A percentile compares a stretch with the other conserved stretches of the same genome.
These are phyloP conservation scores for Eurytoma californica DNA, from an alignment of 2,888 invertebrate species.

Conservation along the genomic window DNA sequence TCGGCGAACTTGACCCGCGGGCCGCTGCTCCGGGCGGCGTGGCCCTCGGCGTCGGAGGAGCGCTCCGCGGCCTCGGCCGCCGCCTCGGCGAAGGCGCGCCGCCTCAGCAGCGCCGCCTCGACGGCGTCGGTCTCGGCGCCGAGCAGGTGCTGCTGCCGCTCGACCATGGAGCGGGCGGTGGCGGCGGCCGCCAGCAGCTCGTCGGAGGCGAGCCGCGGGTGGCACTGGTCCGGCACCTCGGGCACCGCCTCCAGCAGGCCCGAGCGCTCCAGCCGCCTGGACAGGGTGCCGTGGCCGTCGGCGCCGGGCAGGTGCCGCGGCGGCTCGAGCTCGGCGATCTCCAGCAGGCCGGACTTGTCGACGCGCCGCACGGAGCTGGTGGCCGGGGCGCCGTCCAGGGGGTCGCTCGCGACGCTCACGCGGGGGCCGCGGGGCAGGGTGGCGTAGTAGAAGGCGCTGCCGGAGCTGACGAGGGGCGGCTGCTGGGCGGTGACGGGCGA, in stretches of 20 bases:
- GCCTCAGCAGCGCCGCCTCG: constrained; percentile 32
- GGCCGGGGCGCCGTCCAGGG: constrained; percentile 60
- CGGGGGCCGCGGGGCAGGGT: constrained; percentile 62
- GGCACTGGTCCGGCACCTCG: constrained; percentile 66
- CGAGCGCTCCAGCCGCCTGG: constrained; percentile 66
- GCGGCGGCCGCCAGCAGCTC: constrained; percentile 53
- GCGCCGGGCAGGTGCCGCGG: constrained; percentile 55
- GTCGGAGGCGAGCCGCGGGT: constrained; percentile 47
- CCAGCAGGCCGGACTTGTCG: constrained; percentile 70
- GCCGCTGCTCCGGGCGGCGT: background rate
- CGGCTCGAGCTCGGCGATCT: constrained; percentile 64
- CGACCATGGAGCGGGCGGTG: constrained; percentile 56
- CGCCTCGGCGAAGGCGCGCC: constrained; percentile 50
- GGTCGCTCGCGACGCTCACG: constrained; percentile 30
- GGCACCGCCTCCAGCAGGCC: constrained; percentile 70
- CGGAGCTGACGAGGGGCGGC: constrained; percentile 37
- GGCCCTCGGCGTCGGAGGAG: background rate
- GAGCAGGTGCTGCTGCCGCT: constrained; percentile 60
- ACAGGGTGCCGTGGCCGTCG: constrained; percentile 59
- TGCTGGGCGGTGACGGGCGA: constrained; percentile 53
- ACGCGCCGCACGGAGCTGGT: constrained; percentile 66
- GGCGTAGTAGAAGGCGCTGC: constrained; percentile 60
- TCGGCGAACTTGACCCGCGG: constrained; percentile 52
- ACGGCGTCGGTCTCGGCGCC: constrained; percentile 60
- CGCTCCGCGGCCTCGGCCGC: constrained; percentile 26